A percentile compares a stretch with the other conserved stretches of the same genome.
Conservation (phyloP, 2,888 invertebrate species). For the Melieria picta region DNA sequence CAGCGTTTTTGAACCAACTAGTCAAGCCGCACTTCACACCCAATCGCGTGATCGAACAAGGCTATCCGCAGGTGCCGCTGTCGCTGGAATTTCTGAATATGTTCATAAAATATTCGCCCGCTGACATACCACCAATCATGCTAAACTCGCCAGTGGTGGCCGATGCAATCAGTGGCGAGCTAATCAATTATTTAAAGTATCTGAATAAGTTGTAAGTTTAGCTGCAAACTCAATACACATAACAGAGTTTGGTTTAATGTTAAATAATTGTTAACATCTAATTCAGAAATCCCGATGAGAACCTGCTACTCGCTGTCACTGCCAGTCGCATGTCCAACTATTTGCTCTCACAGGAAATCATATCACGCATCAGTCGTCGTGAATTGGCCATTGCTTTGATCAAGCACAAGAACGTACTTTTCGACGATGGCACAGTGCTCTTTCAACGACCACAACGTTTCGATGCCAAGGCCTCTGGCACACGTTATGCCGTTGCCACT, state of each 20-base stretch:
- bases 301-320: slow-evolving; percentile 58
- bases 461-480: slow-evolving; percentile 1
- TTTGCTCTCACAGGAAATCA: slow-evolving; percentile 55
- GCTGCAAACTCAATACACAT: not conserved
- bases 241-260: not conserved
- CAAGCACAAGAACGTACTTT: slow-evolving; percentile 62
- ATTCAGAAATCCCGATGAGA: slow-evolving; percentile 56
- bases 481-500: not conserved
- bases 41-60: slow-evolving; percentile 49
- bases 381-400: slow-evolving; percentile 57
- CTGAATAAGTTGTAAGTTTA: slow-evolving; percentile 55
- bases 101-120: slow-evolving; percentile 59
- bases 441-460: slow-evolving; percentile 44
- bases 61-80: slow-evolving; percentile 53
- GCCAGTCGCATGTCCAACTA: slow-evolving; percentile 64
- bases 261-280: not conserved
- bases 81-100: slow-evolving; percentile 62
- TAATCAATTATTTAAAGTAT: slow-evolving; percentile 58
- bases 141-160: slow-evolving; percentile 61
- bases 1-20: slow-evolving; percentile 57
- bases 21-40: slow-evolving; percentile 57
- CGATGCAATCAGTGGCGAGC: slow-evolving; percentile 60
- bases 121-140: slow-evolving; percentile 60
- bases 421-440: slow-evolving; percentile 59
- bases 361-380: slow-evolving; percentile 54